phyloP scores from a whole-genome alignment of 2,888 invertebrate genomes.

The Glyphotaelius pellucidus region DNA sequence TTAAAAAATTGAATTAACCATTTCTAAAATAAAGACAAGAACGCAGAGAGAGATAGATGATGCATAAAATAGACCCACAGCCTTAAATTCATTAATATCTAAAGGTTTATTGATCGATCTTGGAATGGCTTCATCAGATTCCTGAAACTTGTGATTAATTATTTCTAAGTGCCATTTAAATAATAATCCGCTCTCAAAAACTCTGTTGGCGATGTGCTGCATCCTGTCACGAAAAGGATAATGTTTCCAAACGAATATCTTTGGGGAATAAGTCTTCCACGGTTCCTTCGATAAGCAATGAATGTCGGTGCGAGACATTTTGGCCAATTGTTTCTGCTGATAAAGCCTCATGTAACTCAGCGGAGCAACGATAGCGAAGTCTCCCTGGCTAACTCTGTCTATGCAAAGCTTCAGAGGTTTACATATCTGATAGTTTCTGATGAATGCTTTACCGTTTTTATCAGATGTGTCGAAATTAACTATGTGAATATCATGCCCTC shows the following conservation, averaged over 20 bases:
- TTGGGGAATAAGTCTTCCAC: slow-evolving; percentile 29
- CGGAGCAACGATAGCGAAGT: slow-evolving; percentile 42
- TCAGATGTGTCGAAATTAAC: neutral
- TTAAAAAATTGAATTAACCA: neutral
- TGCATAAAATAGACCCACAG: neutral
- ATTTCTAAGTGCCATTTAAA: slow-evolving; percentile 41
- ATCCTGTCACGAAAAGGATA: slow-evolving; percentile 26
- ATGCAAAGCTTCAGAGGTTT: slow-evolving; percentile 30
- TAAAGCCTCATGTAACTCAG: slow-evolving; percentile 14
- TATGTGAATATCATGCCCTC: slow-evolving; percentile 70
- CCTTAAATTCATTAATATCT: slow-evolving; percentile 21
- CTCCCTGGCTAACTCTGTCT: slow-evolving; percentile 6
- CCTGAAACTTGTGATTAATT: neutral
- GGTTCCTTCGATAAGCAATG: slow-evolving; percentile 28
- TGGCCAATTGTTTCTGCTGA: neutral
- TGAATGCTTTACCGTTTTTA: neutral
- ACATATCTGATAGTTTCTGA: neutral
- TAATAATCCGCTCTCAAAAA: slow-evolving; percentile 49
- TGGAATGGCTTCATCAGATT: neutral
- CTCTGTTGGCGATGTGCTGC: slow-evolving; percentile 11
- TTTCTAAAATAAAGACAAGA: slow-evolving; percentile 9
- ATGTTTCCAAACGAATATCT: slow-evolving; percentile 41
- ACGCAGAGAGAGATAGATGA: neutral
- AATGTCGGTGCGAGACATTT: neutral
- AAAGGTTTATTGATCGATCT: neutral